These are phyloP conservation scores for Margaritifera margaritifera DNA, from an alignment of 2,888 invertebrate genomes.

Conservation along the genomic window DNA sequence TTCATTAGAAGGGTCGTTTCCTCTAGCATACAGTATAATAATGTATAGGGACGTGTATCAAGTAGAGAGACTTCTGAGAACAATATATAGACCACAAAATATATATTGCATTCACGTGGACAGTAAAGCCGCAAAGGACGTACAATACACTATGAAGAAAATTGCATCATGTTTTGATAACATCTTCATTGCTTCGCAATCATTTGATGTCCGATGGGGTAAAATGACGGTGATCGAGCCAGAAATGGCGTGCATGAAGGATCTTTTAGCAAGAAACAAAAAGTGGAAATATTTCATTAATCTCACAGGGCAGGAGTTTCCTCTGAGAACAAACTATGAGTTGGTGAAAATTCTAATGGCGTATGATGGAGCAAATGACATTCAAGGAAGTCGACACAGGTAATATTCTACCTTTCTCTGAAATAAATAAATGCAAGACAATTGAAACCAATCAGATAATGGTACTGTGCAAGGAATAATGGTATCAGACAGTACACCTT, in stretches of 20 bases:
- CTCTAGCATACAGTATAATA: slow-evolving; percentile 63
- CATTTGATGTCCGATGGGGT: slow-evolving; percentile 58
- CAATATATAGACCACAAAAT: slow-evolving; percentile 69
- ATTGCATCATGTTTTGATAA: slow-evolving; percentile 63
- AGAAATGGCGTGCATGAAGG: slow-evolving; percentile 64
- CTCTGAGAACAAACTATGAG: slow-evolving; percentile 66
- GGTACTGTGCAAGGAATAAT: too few relatives aligned
- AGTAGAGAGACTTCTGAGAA: slow-evolving; percentile 61
- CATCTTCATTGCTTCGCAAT: slow-evolving; percentile 56
- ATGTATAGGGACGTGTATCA: slow-evolving; percentile 63
- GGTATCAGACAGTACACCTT: too few relatives aligned
- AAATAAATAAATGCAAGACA: too few relatives aligned
- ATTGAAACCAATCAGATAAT: too few relatives aligned
- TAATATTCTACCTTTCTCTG: slow-evolving; percentile 18
- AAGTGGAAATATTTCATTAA: slow-evolving; percentile 70
- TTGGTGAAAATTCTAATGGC: slow-evolving; percentile 60
- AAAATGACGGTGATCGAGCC: slow-evolving; percentile 62
- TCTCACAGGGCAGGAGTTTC: slow-evolving; percentile 66
- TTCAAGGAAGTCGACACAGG: slow-evolving; percentile 52
- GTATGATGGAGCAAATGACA: slow-evolving; percentile 66
- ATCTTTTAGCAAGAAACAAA: slow-evolving; percentile 35
- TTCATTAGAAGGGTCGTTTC: slow-evolving; percentile 52
- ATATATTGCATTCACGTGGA: slow-evolving; percentile 70
- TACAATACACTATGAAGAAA: slow-evolving; percentile 40
- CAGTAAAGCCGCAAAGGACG: slow-evolving; percentile 41